Evolutionary conservation across 2,888 invertebrate species (phyloP).

Genomic region (Cantharis flavilabris): DNA sequence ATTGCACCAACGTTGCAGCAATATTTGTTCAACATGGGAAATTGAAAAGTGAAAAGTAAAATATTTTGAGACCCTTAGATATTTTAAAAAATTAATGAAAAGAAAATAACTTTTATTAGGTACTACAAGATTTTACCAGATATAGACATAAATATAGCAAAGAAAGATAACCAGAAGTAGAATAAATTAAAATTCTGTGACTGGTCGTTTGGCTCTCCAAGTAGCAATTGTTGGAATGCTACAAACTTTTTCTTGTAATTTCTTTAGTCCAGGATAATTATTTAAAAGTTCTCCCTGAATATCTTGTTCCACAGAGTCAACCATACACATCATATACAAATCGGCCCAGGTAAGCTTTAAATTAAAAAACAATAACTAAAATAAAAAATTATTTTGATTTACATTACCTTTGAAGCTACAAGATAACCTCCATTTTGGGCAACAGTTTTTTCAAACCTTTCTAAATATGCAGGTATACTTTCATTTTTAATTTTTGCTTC

Average conservation of each 20-base stretch:
- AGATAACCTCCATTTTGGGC: neutral
- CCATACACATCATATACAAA: conserved; percentile 43
- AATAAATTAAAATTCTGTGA: conserved; percentile 29
- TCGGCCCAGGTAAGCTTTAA: neutral
- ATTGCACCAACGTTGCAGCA: no score
- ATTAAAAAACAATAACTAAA: neutral
- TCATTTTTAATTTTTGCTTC: neutral
- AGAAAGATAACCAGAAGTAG: neutral
- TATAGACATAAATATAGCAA: neutral
- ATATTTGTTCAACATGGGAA: no score
- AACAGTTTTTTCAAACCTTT: neutral
- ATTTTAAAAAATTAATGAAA: no score
- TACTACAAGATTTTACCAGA: no score
- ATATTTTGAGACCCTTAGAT: no score
- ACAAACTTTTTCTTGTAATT: conserved; percentile 60
- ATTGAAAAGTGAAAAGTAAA: no score
- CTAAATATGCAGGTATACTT: neutral
- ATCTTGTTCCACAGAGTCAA: conserved; percentile 65
- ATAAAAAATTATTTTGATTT: neutral
- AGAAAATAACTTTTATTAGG: no score
- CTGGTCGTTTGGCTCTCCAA: conserved; percentile 66
- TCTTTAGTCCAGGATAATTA: conserved; percentile 61
- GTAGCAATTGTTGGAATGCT: conserved; percentile 63
- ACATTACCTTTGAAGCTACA: neutral
- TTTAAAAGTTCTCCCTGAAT: conserved; percentile 59